These are phyloP conservation scores for Atrichornis clamosus DNA, from an alignment of 2,113 vertebrate species.

Conservation along the genomic window DNA sequence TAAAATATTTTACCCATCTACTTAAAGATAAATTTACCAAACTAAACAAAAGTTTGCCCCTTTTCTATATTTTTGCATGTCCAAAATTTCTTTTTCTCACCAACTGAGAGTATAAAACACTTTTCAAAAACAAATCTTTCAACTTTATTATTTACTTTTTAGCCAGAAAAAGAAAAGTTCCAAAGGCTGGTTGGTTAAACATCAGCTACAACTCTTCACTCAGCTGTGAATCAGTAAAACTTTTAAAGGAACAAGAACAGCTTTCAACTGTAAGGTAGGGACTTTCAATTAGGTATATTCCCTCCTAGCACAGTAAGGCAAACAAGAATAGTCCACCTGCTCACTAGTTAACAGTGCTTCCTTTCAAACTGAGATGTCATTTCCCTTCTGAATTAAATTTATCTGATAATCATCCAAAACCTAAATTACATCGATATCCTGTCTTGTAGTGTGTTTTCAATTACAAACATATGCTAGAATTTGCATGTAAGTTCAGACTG, in stretches of 20 bases:
- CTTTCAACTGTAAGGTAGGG: neutral
- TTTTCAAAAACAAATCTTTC: neutral
- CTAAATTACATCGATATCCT: neutral
- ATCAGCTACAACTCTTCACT: neutral
- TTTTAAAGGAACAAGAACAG: neutral
- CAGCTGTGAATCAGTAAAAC: neutral
- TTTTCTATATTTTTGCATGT: neutral
- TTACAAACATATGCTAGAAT: neutral
- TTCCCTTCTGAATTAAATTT: neutral
- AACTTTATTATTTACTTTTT: neutral
- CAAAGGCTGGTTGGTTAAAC: neutral
- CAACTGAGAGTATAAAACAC: neutral
- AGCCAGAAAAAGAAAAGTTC: neutral
- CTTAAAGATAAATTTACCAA: neutral
- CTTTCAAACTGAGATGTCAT: neutral
- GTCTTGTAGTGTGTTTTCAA: neutral
- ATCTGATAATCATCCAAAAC: neutral
- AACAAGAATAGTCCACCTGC: slow-evolving; percentile 20
- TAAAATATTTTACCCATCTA: neutral
- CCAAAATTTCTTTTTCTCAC: neutral
- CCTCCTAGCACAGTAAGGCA: neutral
- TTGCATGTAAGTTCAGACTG: neutral
- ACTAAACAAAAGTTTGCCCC: neutral
- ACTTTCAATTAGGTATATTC: neutral
- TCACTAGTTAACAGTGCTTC: slow-evolving; percentile 19